Conservation (phyloP, 2,797 vertebrate genomes). For the Sebastes goodei region DNA sequence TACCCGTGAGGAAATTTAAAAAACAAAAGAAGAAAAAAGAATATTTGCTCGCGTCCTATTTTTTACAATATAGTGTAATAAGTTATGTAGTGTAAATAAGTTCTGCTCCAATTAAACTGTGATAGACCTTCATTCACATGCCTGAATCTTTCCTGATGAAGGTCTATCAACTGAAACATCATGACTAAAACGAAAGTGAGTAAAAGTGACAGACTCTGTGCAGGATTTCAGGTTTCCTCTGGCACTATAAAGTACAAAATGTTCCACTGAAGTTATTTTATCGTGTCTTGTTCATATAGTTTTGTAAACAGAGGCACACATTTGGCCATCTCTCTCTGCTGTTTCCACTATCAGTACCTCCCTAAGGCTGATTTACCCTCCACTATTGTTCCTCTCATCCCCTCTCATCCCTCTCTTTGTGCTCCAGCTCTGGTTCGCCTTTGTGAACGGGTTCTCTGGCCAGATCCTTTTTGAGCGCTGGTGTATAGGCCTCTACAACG, state of each 20-base stretch:
- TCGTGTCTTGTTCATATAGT: not conserved
- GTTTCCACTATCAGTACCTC: conserved; percentile 37
- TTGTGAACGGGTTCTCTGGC: conserved; percentile 98
- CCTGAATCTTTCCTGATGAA: not conserved
- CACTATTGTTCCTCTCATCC: conserved; percentile 53
- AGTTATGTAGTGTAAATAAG: not conserved
- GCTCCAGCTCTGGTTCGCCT: conserved; percentile 98
- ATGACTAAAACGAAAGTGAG: not conserved
- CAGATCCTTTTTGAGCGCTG: conserved; percentile 99
- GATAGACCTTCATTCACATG: not conserved
- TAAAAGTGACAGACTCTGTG: not conserved
- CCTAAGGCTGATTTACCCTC: conserved; percentile 41
- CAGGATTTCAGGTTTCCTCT: not conserved
- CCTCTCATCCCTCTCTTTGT: conserved; percentile 81
- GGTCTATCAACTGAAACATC: not conserved
- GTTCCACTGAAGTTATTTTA: not conserved
- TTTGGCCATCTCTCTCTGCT: not conserved
- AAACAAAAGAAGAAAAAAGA: not conserved
- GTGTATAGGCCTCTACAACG: conserved; percentile 99
- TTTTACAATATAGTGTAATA: not conserved
- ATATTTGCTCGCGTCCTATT: not conserved
- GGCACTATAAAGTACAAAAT: not conserved
- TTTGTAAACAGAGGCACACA: not conserved
- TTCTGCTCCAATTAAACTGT: not conserved
- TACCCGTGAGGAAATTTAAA: not conserved